phyloP scores from a whole-genome alignment of 2,888 invertebrate species.

The Mesochorus sp. region DNA sequence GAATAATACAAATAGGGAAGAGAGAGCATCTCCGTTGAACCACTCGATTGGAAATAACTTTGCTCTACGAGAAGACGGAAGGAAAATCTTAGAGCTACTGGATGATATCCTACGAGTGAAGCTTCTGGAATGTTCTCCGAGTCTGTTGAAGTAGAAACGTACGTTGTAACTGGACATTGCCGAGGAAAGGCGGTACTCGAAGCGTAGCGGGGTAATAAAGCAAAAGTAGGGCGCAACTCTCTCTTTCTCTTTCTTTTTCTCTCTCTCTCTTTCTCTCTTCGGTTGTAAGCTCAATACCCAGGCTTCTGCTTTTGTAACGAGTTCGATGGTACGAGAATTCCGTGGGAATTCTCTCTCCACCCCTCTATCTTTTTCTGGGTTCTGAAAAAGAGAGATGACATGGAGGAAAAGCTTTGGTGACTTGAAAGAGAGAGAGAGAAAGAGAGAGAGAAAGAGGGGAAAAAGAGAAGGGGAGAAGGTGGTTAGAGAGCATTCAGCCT shows the following conservation, averaged over 20 bases:
- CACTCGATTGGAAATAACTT: conserved; percentile 64
- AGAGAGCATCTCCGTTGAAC: conserved; percentile 31
- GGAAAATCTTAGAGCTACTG: conserved; percentile 31
- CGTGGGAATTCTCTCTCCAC: not conserved
- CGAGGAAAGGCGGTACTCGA: conserved; percentile 6
- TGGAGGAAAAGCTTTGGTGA: not conserved
- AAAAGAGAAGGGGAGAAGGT: not conserved
- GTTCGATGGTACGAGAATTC: conserved; percentile 48
- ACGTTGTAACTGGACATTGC: conserved; percentile 15
- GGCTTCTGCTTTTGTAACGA: conserved; percentile 63
- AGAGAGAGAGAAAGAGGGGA: not conserved
- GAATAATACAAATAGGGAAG: conserved; percentile 21
- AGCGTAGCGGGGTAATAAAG: conserved; percentile 62
- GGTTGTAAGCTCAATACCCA: conserved; percentile 51
- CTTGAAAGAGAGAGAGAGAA: too few species aligned
- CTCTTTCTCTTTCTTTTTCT: too few species aligned
- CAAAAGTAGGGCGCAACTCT: conserved; percentile 61
- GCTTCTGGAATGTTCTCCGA: conserved; percentile 5
- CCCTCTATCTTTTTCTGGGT: not conserved
- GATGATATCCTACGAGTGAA: conserved; percentile 27
- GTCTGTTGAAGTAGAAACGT: conserved; percentile 36
- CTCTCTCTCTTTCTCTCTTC: too few species aligned
- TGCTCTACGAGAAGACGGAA: conserved; percentile 9
- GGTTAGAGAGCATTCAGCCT: conserved; percentile 1
- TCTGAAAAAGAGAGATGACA: not conserved